Evolutionary conservation across 2,113 vertebrate species (phyloP).

Genomic region (Scomber scombrus): DNA sequence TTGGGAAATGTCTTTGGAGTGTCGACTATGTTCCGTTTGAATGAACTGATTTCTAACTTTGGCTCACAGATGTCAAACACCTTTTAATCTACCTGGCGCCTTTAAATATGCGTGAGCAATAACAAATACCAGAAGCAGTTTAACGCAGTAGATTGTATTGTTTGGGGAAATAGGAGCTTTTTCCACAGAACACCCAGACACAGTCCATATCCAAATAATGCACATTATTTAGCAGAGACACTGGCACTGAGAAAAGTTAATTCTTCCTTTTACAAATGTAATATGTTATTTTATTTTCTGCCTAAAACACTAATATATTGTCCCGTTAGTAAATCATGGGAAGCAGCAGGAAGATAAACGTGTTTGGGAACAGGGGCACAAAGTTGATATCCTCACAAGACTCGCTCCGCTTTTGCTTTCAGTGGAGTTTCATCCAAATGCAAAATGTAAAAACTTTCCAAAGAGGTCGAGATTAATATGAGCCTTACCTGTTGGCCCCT

Average conservation of each 20-base stretch:
- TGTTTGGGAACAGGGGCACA: slow-evolving; percentile 18
- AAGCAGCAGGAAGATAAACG: slow-evolving; percentile 23
- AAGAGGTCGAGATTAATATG: slow-evolving; percentile 12
- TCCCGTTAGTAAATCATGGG: background rate
- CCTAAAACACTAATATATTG: background rate
- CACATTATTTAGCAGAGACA: too few species aligned
- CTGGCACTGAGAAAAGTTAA: slow-evolving; percentile 2
- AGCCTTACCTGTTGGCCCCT: slow-evolving; percentile 87
- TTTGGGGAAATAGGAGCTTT: slow-evolving; percentile 56
- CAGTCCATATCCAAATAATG: slow-evolving; percentile 4
- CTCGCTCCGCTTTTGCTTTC: slow-evolving; percentile 40
- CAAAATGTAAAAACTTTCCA: slow-evolving; percentile 62
- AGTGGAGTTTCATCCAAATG: slow-evolving; percentile 42
- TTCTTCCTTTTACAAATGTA: slow-evolving; percentile 28
- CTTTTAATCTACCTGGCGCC: slow-evolving; percentile 36
- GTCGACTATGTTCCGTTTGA: background rate
- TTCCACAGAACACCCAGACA: slow-evolving; percentile 1
- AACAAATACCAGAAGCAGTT: slow-evolving; percentile 10
- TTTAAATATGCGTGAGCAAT: slow-evolving; percentile 16
- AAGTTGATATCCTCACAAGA: slow-evolving; percentile 69
- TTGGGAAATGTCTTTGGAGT: background rate
- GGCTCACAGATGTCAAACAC: slow-evolving; percentile 12
- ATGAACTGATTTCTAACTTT: slow-evolving; percentile 35
- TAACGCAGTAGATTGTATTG: slow-evolving; percentile 24
- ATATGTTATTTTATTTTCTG: background rate